Base-by-base conservation (phyloP, 2,888 invertebrate species). In the Dicyrtomina minuta region DNA sequence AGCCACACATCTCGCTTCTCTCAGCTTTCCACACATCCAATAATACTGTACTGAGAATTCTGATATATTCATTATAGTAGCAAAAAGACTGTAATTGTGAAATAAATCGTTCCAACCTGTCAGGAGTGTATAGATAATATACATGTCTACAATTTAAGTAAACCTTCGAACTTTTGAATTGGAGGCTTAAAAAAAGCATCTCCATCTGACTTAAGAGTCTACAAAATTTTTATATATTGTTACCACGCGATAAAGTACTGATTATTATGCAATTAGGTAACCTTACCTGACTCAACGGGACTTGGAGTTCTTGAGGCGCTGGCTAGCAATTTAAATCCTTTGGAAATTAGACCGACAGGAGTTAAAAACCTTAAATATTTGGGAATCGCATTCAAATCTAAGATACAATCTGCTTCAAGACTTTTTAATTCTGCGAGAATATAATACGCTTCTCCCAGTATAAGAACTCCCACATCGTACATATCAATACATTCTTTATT, bases 281-380 rank as follows among this genome's bases (percentile, higher is more conserved):
- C 15, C 22, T 6, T 64, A 64, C 64, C 64, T 12, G 58, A 58
- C 24, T 41, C 33, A 5, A 33, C 46, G 2, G 66, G 66, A 46
- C 43, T 43, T 10, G 66, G 59, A 27, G 10, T 46, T 43, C 66
- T n/a, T 17, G 66, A 58, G 12, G 59, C 66, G 27, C 43, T 26
- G 10, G 59, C 56, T n/a, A 67, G 49, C 13, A 46, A 49, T 22
- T 67, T 67, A 27, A 67, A 67, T 15, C 66, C 66, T 59, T 67
- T 67, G n/a, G 56, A 24, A 20, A 67, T 59, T 3, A 67, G 59
- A 13, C 59, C 66, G 1, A 46, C 59, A 46, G 66, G 66, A 33
- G 58, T 67, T 33, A 67, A 49, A 58, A 13, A 67, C 17, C 46
- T 20, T 1, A 67, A 17, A 39, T 67, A 67, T 44, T 59, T 67